Evolutionary conservation across 2,888 invertebrate genomes (phyloP), one percentile per base, ranked within the genome.

Genomic region (Cataglyphis rosenhaueri): DNA sequence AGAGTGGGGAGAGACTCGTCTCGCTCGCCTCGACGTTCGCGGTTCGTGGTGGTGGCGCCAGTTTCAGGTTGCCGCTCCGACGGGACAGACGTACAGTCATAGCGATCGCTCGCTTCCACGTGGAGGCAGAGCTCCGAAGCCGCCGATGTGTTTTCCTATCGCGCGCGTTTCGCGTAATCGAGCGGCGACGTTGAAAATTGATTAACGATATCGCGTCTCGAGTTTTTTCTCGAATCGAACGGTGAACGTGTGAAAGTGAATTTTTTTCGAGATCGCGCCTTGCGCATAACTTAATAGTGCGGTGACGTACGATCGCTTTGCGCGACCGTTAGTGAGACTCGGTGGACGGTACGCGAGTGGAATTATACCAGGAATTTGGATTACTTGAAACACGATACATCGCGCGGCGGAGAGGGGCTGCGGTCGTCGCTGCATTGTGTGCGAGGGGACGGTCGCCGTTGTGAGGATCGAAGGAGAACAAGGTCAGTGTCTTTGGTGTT

Each of bases 41-140:
- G 38, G 88, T 90, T 65, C 92, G 91, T 10, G 15, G 12, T 44
- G 44, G 44, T 3, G 38, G 12, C 92, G 91, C 90, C 88, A 93
- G 94, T 94, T 90, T 92, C 92, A 93, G 92, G 90, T 92, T 92
- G 92, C 91, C 93, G 93, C 89, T 93, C 91, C 87, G 86, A 87
- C 90, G 91, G 86, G 90, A 87, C 89, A 92, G 91, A 86, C 89
- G 87, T 84, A 81, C 82, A 75, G 85, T 82, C 55, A 32, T 74
- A 70, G 71, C 82, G 87, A 68, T 86, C 84, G 86, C 83, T 79
- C 85, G 85, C 79, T 91, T 91, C 88, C 92, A 91, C 91, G 93
- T 91, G 92, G 88, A 86, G 62, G 87, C 86, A 85, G 82, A 85
- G 52, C 25, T 15, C 41, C 41, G 84, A 66, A 73, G 62, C 52